Conservation (phyloP, 2,888 invertebrate species). For the Periphyllus acericola region DNA sequence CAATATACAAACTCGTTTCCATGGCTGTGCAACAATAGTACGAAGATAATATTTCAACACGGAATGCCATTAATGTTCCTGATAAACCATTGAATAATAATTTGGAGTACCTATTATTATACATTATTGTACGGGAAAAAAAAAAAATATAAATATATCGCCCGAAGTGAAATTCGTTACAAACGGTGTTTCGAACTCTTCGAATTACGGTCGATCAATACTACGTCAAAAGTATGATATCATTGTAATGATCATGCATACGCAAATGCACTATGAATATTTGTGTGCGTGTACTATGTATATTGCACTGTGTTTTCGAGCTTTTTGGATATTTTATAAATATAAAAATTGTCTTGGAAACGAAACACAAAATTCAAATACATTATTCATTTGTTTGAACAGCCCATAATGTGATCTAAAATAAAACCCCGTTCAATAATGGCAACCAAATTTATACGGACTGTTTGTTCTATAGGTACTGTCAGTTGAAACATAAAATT, state of each 20-base stretch:
- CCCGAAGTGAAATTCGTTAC: too few species aligned
- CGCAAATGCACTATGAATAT: background rate
- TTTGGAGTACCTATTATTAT: too few species aligned
- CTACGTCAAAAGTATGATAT: background rate
- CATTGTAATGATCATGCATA: background rate
- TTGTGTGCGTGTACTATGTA: background rate
- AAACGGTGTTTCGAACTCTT: too few species aligned
- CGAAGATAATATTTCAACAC: background rate
- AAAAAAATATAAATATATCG: too few species aligned
- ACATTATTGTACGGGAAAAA: too few species aligned
- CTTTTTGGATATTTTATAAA: background rate
- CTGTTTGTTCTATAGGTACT: background rate
- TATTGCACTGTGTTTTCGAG: background rate
- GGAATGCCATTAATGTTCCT: too few species aligned
- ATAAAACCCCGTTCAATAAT: constrained; percentile 29
- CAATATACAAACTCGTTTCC: background rate
- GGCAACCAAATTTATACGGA: constrained; percentile 55
- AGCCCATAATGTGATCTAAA: constrained; percentile 47
- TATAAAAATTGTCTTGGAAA: constrained; percentile 26
- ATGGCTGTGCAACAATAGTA: background rate
- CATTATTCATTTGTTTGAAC: constrained; percentile 52
- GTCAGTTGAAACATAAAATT: constrained; percentile 27
- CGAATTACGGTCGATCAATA: too few species aligned
- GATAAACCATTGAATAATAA: too few species aligned
- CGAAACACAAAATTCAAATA: constrained; percentile 29